phyloP scores from a whole-genome alignment of 2,888 invertebrate species.

The Tanypteryx hageni region DNA sequence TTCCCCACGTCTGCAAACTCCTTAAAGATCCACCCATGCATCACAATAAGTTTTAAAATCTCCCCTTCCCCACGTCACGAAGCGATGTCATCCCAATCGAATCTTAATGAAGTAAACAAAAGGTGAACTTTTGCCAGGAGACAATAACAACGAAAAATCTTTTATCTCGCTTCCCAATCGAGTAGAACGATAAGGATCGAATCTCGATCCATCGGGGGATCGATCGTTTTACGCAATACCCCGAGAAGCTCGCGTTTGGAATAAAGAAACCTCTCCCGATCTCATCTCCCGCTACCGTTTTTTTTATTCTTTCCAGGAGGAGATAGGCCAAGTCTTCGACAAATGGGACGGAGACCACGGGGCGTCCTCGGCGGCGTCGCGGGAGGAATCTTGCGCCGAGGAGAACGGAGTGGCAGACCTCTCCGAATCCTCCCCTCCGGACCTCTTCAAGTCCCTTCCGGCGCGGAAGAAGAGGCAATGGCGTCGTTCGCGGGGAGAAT shows the following conservation, averaged over 20 bases:
- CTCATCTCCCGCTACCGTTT: neutral
- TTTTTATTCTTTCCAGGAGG: slow-evolving; percentile 18
- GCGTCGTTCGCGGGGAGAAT: slow-evolving; percentile 32
- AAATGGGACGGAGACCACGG: slow-evolving; percentile 15
- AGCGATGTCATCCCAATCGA: slow-evolving; percentile 27
- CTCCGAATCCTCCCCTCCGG: slow-evolving; percentile 49
- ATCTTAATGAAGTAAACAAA: slow-evolving; percentile 62
- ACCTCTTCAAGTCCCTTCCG: slow-evolving; percentile 60
- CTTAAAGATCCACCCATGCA: neutral
- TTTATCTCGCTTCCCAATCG: neutral
- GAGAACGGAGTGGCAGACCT: slow-evolving; percentile 56
- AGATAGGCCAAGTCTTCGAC: slow-evolving; percentile 64
- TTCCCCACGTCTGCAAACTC: neutral
- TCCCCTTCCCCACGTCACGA: neutral
- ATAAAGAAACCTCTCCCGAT: neutral
- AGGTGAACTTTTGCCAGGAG: neutral
- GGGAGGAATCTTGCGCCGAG: neutral
- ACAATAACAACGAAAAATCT: neutral
- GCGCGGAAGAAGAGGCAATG: slow-evolving; percentile 61
- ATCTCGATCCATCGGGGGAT: neutral
- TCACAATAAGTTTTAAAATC: neutral
- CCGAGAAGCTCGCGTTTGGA: neutral
- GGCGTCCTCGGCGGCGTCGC: neutral
- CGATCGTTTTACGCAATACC: neutral
- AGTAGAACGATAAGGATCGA: no score